phyloP scores from a whole-genome alignment of 2,888 invertebrate genomes.

The Shargacucullia verbasci region DNA sequence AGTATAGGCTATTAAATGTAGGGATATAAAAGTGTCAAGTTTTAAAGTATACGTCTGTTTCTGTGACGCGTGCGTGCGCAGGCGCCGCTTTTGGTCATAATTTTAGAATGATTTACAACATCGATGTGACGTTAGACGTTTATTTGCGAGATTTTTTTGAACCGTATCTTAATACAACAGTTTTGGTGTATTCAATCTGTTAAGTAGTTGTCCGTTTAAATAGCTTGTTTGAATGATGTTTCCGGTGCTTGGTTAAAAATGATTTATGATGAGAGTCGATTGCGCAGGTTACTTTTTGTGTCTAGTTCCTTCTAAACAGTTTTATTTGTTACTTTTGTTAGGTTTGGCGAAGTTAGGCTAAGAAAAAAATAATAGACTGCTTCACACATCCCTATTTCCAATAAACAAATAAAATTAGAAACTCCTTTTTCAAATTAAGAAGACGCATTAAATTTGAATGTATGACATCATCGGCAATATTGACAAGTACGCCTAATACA shows the following conservation, averaged over 20 bases:
- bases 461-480: constrained; percentile 21
- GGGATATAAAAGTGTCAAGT: constrained; percentile 78
- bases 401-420: not conserved
- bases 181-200: constrained; percentile 61
- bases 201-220: constrained; percentile 38
- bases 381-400: not conserved
- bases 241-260: constrained; percentile 33
- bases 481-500: constrained; percentile 47
- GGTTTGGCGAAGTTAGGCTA: too few species aligned
- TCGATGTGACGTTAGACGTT: constrained; percentile 65
- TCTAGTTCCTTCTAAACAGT: constrained; percentile 1
- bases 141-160: constrained; percentile 57
- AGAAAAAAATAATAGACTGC: too few species aligned
- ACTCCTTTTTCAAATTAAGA: not conserved
- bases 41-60: constrained; percentile 64
- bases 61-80: constrained; percentile 55
- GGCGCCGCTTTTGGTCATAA: constrained; percentile 73
- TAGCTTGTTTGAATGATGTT: constrained; percentile 36
- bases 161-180: constrained; percentile 69
- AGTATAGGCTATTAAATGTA: constrained; percentile 85
- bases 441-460: constrained; percentile 1
- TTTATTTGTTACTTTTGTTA: too few species aligned
- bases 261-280: constrained; percentile 31
- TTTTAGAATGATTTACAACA: constrained; percentile 82
- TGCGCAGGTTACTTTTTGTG: constrained; percentile 12